Base-by-base conservation (phyloP, 2,113 vertebrate species). In the Pedionomus torquatus region DNA sequence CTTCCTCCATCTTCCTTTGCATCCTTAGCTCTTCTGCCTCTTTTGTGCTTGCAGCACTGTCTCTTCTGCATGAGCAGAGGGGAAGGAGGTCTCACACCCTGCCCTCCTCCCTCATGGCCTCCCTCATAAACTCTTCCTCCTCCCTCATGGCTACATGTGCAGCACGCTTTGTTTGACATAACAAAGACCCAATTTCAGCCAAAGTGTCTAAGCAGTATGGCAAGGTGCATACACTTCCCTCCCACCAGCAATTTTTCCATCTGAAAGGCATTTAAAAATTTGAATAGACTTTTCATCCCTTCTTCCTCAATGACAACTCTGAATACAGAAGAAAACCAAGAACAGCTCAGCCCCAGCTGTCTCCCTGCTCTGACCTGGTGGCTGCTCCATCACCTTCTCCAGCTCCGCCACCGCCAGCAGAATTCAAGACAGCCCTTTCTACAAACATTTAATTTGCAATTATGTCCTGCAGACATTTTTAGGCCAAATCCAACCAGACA, bases 221-320 rank as follows among this genome's bases (percentile, higher is more conserved):
- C 7, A 2, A 60, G 24, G 23, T 1, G 0, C 7, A 75, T 5
- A 7, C 5, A 0, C 7, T 52, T 63, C 35, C n/a, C 17, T 49
- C 41, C 60, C 63, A 55, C 21, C 31, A 35, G 25, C 12, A 24
- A 8, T 39, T 74, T 94, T 64, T 79, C 28, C 44, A 61, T 35
- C 24, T n/a, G 28, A 55, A 92, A 46, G 17, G 7, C 23, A 5
- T 57, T 92, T 37, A 41, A 87, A 78, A 39, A 15, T 28, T 24
- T 57, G 8, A 58, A 51, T 0, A 4, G 60, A 20, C 23, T 78
- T 74, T 75, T 75, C 25, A n/a, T 78, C 16, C 9, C 30, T 51
- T 3, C n/a, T 57, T 6, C 25, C 28, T 55, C 49, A 30, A 55
- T 39, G n/a, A 35, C 19, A 66, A 54, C 39, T 88, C 0, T 0